phyloP scores from a whole-genome alignment of 2,797 vertebrate genomes.

The Hypotaenidia okinawae region DNA sequence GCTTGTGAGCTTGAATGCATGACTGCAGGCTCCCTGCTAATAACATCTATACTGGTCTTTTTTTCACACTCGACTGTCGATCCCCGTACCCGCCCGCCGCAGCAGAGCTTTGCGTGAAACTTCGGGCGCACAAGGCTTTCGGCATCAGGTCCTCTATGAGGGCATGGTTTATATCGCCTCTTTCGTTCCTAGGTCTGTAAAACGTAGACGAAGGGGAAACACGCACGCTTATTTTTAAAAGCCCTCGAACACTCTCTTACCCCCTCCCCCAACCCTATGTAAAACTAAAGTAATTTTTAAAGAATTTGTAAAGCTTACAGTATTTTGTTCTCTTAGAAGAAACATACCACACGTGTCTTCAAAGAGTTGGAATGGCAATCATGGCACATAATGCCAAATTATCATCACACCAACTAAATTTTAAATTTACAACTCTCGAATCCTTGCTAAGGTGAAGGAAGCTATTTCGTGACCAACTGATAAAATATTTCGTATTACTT shows the following conservation, averaged over 20 bases:
- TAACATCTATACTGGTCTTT: neutral
- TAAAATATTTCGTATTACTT: neutral
- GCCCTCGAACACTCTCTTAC: no score
- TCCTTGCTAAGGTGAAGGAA: neutral
- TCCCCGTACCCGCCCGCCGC: fast-evolving
- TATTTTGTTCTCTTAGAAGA: neutral
- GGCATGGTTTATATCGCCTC: fast-evolving
- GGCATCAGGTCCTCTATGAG: fast-evolving
- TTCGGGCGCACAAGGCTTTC: fast-evolving
- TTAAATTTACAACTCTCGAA: neutral
- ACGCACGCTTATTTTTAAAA: neutral
- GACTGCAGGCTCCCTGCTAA: neutral
- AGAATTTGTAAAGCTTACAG: neutral
- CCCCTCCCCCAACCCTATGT: no score
- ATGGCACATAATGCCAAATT: neutral
- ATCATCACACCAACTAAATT: neutral
- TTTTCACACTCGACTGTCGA: neutral
- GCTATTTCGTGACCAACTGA: neutral
- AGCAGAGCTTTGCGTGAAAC: neutral
- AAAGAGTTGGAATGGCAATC: neutral
- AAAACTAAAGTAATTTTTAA: neutral
- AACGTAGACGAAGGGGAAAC: neutral
- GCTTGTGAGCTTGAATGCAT: neutral
- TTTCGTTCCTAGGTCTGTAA: neutral
- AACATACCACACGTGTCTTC: neutral